Evolutionary conservation across 2,113 vertebrate species (phyloP).

Genomic region (Ia io): DNA sequence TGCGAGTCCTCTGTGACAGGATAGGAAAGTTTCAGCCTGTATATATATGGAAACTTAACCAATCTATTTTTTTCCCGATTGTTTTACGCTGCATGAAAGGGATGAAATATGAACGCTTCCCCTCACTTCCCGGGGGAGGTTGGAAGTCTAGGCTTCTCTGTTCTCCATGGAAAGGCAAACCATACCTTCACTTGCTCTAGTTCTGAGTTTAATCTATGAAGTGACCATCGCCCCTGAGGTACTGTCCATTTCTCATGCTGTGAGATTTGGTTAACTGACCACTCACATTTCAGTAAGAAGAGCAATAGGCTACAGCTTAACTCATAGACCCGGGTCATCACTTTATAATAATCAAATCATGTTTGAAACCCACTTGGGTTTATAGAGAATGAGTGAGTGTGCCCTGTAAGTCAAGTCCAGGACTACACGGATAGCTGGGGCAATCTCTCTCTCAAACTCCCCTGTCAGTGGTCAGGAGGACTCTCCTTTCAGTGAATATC

Average conservation of each 20-base stretch:
- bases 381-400: too few relatives aligned
- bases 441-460: background rate
- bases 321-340: background rate
- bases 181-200: background rate
- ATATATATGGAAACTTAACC: background rate
- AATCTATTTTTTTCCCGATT: background rate
- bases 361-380: background rate
- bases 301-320: background rate
- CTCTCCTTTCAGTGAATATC: background rate
- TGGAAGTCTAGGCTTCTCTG: background rate
- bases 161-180: background rate
- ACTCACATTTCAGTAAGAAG: background rate
- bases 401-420: background rate
- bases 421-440: fast-evolving
- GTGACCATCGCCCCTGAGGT: background rate
- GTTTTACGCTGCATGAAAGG: background rate
- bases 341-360: background rate
- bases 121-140: background rate
- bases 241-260: fast-evolving
- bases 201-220: background rate
- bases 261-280: background rate
- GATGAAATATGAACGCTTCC: background rate
- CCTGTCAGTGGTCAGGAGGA: background rate
- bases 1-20: background rate
- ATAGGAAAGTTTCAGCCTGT: background rate